Conservation (phyloP, 1,140 invertebrate species). For the Brachionus paranguensis region DNA sequence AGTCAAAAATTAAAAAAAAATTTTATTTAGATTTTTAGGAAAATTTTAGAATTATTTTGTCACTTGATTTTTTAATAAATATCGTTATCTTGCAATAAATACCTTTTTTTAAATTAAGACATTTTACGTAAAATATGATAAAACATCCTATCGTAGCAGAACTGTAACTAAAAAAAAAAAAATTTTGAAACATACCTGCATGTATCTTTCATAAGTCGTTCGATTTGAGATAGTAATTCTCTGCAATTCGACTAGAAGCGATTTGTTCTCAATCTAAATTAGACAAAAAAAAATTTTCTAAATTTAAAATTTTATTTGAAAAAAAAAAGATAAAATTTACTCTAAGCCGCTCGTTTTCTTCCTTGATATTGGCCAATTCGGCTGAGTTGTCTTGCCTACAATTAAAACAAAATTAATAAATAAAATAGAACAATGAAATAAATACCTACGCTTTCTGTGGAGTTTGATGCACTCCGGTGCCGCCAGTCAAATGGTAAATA, state of each 20-base stretch:
- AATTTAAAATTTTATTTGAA: not conserved
- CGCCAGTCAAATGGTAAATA: constrained; percentile 17
- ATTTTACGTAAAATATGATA: too few species aligned
- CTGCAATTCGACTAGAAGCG: constrained; percentile 47
- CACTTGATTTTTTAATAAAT: too few species aligned
- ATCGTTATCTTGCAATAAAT: too few species aligned
- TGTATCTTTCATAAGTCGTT: constrained; percentile 46
- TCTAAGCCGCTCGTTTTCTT: constrained; percentile 45
- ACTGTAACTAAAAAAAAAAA: not conserved
- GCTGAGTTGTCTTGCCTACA: constrained; percentile 30
- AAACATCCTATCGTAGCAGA: too few species aligned
- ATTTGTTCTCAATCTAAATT: constrained; percentile 47
- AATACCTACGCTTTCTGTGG: not conserved
- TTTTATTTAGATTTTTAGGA: too few species aligned
- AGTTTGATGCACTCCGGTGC: not conserved
- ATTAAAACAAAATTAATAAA: not conserved
- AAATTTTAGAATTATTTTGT: too few species aligned
- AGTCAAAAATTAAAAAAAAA: too few species aligned
- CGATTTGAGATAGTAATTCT: constrained; percentile 47
- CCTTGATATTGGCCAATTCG: constrained; percentile 42
- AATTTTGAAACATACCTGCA: constrained; percentile 40
- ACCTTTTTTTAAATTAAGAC: too few species aligned
- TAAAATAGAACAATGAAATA: constrained; percentile 40
- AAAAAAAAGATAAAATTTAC: constrained; percentile 1
- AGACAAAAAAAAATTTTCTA: not conserved